Evolutionary conservation across 2,113 vertebrate genomes (phyloP).

Genomic region (Forbesichthys papilliferus): DNA sequence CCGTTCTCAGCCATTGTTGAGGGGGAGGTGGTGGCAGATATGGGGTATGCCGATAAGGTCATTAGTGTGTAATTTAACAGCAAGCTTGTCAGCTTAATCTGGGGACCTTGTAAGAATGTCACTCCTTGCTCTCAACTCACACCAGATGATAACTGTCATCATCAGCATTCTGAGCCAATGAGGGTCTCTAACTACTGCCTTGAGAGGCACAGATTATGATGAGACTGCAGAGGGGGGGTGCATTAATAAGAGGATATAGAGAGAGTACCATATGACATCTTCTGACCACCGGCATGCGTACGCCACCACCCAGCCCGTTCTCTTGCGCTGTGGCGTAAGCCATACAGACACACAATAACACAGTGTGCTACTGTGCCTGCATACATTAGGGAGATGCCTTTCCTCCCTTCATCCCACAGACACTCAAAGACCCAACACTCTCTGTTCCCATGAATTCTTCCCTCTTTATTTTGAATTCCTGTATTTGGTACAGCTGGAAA

Average conservation of each 20-base stretch:
- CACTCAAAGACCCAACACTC: too few relatives aligned
- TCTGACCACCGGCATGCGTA: slow-evolving; percentile 40
- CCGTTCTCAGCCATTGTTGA: slow-evolving; percentile 50
- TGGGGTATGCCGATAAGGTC: slow-evolving; percentile 59
- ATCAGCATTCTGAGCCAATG: slow-evolving; percentile 32
- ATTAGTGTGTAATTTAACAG: slow-evolving; percentile 64
- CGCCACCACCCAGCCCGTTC: slow-evolving; percentile 22
- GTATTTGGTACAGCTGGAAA: too few relatives aligned
- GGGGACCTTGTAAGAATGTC: slow-evolving; percentile 38
- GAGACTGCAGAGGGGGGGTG: slow-evolving; percentile 23
- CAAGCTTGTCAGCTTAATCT: slow-evolving; percentile 69
- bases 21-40: slow-evolving; percentile 27
- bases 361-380: too few relatives aligned
- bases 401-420: too few relatives aligned
- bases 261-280: slow-evolving; percentile 16
- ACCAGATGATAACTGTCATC: slow-evolving; percentile 37
- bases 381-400: too few relatives aligned
- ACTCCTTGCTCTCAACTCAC: slow-evolving; percentile 38
- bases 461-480: too few relatives aligned
- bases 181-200: slow-evolving; percentile 37
- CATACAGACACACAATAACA: background rate
- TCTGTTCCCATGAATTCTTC: too few relatives aligned
- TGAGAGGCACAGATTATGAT: slow-evolving; percentile 46
- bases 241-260: slow-evolving; percentile 15
- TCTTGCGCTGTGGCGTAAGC: background rate